These are phyloP conservation scores for Cyanocitta stelleri DNA, from an alignment of 2,113 vertebrate species.

Conservation along the genomic window DNA sequence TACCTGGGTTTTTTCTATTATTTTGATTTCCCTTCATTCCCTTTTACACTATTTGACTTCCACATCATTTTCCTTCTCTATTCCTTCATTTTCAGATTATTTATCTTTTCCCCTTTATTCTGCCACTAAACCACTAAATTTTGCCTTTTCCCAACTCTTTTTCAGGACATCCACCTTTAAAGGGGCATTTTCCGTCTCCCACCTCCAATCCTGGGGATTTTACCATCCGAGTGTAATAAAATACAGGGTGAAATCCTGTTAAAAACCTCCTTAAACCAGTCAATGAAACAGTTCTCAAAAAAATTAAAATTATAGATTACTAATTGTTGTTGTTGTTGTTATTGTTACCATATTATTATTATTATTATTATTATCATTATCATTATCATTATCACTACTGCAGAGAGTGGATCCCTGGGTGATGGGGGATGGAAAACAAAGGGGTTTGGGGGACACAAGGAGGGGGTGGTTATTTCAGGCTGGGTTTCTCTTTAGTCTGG, in stretches of 20 bases:
- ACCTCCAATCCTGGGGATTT: background rate
- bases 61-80: background rate
- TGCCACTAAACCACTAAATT: background rate
- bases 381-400: rapidly evolving
- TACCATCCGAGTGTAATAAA: background rate
- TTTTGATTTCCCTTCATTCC: background rate
- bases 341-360: background rate
- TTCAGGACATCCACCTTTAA: background rate
- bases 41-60: background rate
- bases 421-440: no score
- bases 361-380: background rate
- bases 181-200: background rate
- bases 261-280: background rate
- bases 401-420: background rate
- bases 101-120: background rate
- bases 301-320: no score
- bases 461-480: background rate
- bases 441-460: no score
- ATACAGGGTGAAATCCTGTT: rapidly evolving
- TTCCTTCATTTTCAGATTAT: background rate
- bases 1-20: no score
- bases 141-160: background rate
- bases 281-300: background rate
- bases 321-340: rapidly evolving
- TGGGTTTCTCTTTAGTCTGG: background rate